These are phyloP conservation scores for Tetranychus urticae DNA, from an alignment of 1,140 invertebrate species.

Conservation along the genomic window DNA sequence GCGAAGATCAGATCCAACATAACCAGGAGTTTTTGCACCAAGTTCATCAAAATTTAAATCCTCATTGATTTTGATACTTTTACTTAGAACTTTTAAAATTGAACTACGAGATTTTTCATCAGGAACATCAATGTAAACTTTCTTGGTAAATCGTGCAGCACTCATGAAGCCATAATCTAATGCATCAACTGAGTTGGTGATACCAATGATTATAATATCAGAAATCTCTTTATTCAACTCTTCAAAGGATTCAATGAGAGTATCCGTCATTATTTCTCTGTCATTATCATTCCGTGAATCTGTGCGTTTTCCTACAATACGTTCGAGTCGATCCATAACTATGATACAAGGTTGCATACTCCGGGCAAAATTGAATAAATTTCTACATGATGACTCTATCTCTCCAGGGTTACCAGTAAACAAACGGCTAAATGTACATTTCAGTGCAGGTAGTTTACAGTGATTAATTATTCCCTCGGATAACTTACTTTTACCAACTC, in stretches of 20 bases:
- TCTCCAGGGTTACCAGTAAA: slow-evolving; percentile 80
- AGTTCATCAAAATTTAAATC: slow-evolving; percentile 43
- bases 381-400: slow-evolving; percentile 70
- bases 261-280: slow-evolving; percentile 58
- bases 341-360: slow-evolving; percentile 50
- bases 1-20: slow-evolving; percentile 79
- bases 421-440: slow-evolving; percentile 67
- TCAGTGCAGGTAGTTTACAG: slow-evolving; percentile 43
- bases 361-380: slow-evolving; percentile 63
- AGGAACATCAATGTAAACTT: slow-evolving; percentile 74
- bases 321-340: slow-evolving; percentile 87
- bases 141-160: slow-evolving; percentile 68
- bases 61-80: slow-evolving; percentile 35
- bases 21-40: slow-evolving; percentile 73
- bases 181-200: slow-evolving; percentile 76
- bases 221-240: slow-evolving; percentile 22
- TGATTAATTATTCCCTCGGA: slow-evolving; percentile 71
- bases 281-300: slow-evolving; percentile 81
- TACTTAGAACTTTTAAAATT: slow-evolving; percentile 32
- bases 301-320: slow-evolving; percentile 56
- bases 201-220: slow-evolving; percentile 68
- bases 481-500: slow-evolving; percentile 73
- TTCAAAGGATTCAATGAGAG: slow-evolving; percentile 67
- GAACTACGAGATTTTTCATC: slow-evolving; percentile 43
- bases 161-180: slow-evolving; percentile 75